Evolutionary conservation across 2,113 vertebrate species (phyloP).

Genomic region (Sakesphorus luctuosus): DNA sequence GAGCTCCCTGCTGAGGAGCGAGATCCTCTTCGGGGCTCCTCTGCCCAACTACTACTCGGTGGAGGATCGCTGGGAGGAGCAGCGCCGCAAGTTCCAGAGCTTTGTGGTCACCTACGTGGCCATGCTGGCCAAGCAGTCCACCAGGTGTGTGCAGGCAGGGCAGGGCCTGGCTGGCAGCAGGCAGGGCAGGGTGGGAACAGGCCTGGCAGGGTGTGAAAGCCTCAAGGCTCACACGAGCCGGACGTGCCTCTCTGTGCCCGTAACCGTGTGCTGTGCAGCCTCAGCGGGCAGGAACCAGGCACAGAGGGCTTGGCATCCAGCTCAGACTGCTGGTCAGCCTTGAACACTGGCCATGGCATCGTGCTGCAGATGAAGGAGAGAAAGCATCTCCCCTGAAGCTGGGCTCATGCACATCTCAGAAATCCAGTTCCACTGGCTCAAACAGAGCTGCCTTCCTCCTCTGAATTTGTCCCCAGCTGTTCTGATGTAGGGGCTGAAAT

Average conservation of each 20-base stretch:
- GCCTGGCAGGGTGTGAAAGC: not conserved
- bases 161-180: not conserved
- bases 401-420: not conserved
- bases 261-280: not conserved
- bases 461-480: not conserved
- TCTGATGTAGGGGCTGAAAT: not conserved
- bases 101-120: constrained; percentile 93
- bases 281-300: not conserved
- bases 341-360: rapidly evolving
- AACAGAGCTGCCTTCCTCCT: not conserved
- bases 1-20: constrained; percentile 91
- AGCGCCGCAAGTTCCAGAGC: constrained; percentile 88
- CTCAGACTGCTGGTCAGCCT: not conserved
- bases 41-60: constrained; percentile 91
- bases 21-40: constrained; percentile 94
- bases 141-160: constrained; percentile 72
- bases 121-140: constrained; percentile 92
- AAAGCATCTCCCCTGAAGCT: not conserved
- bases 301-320: not conserved
- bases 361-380: not conserved
- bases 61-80: constrained; percentile 92
- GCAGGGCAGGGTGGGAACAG: not conserved
- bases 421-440: not conserved
- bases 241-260: not conserved
- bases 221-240: not conserved